These are phyloP conservation scores for Celastrina argiolus DNA, from an alignment of 2,888 invertebrate species.

Conservation along the genomic window DNA sequence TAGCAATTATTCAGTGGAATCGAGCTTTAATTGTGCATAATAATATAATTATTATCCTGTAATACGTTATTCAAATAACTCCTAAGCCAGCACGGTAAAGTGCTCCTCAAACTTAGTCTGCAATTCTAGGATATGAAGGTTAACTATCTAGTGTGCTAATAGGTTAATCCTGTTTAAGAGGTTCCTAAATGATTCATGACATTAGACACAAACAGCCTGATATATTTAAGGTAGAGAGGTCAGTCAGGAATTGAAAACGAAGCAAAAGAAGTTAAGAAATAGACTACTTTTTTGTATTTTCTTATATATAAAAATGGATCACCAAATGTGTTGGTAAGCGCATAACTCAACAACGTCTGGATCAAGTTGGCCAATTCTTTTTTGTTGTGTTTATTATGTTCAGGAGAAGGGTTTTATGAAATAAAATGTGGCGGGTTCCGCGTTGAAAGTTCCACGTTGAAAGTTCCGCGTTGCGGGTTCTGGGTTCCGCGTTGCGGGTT, in stretches of 20 bases:
- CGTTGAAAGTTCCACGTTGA: too few relatives aligned
- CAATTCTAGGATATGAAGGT: constrained; percentile 10
- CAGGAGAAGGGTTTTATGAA: too few relatives aligned
- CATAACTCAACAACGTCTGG: too few relatives aligned
- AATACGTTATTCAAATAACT: constrained; percentile 14
- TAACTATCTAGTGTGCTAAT: constrained; percentile 10
- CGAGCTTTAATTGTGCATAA: background rate
- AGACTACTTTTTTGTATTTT: too few relatives aligned
- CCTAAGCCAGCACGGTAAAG: constrained; percentile 15
- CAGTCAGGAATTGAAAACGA: background rate
- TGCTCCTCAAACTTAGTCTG: constrained; percentile 16
- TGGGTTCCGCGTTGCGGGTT: too few relatives aligned
- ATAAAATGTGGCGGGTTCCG: too few relatives aligned
- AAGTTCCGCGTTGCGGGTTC: too few relatives aligned
- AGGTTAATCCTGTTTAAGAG: constrained; percentile 6
- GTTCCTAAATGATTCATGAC: background rate
- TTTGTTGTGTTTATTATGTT: too few relatives aligned
- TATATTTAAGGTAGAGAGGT: background rate
- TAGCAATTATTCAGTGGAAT: background rate
- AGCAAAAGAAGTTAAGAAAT: too few relatives aligned
- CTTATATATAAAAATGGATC: too few relatives aligned
- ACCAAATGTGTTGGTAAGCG: too few relatives aligned
- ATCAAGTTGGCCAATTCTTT: too few relatives aligned
- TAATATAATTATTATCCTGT: background rate
- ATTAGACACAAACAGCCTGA: background rate